phyloP scores from a whole-genome alignment of 2,888 invertebrate genomes.

The Ernsta delagoae region DNA sequence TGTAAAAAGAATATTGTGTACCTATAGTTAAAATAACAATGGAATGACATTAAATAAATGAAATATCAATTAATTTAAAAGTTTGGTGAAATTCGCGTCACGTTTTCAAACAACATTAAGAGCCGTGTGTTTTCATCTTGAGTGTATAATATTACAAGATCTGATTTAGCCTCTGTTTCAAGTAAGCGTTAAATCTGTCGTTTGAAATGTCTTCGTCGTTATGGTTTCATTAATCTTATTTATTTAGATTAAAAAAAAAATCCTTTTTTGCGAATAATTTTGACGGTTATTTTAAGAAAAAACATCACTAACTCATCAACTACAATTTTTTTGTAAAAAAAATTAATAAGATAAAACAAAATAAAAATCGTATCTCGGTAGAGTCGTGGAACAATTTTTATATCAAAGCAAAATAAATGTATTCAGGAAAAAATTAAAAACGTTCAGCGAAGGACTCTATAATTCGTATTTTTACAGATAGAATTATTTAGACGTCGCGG shows the following conservation, averaged over 20 bases:
- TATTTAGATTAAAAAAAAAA: not conserved
- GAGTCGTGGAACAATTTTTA: not conserved
- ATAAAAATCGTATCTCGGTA: not conserved
- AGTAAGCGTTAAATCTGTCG: slow-evolving; percentile 11
- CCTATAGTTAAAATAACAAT: too few relatives aligned
- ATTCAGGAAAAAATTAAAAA: slow-evolving; percentile 22
- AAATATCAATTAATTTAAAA: not conserved
- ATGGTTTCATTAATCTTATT: not conserved
- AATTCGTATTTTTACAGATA: slow-evolving; percentile 24
- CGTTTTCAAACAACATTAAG: not conserved
- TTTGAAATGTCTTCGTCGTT: slow-evolving; percentile 8
- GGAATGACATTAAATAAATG: too few relatives aligned
- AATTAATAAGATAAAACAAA: not conserved
- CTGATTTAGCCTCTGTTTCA: not conserved
- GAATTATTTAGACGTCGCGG: slow-evolving; percentile 42
- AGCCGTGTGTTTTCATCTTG: slow-evolving; percentile 12
- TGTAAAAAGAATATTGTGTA: too few relatives aligned
- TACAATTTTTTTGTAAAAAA: not conserved
- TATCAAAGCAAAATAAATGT: not conserved
- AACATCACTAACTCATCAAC: too few relatives aligned
- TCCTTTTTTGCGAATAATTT: too few relatives aligned
- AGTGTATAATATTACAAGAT: slow-evolving; percentile 13
- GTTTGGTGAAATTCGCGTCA: not conserved
- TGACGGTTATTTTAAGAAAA: not conserved
- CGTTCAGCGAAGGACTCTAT: slow-evolving; percentile 7